A percentile compares a stretch with the other conserved stretches of the same genome.
Evolutionary conservation across 2,797 vertebrate genomes (phyloP).

Genomic region (Chelmon rostratus): DNA sequence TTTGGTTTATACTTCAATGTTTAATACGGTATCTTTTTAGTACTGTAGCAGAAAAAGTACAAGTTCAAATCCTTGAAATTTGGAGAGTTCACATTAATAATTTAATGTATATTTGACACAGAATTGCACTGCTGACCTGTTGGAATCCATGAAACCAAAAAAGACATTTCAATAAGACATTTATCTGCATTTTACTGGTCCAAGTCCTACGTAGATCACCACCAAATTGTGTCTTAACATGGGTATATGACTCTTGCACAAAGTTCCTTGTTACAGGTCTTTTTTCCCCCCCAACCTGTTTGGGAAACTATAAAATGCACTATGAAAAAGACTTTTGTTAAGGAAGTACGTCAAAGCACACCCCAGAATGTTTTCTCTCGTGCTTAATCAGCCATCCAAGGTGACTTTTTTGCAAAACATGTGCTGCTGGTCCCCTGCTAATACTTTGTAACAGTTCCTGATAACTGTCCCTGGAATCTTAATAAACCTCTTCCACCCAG

Average conservation of each 20-base stretch:
- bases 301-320: conserved; percentile 82
- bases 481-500: conserved; percentile 80
- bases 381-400: conserved; percentile 77
- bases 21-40: conserved; percentile 65
- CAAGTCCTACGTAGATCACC: conserved; percentile 74
- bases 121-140: conserved; percentile 74
- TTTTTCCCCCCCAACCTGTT: conserved; percentile 49
- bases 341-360: conserved; percentile 77
- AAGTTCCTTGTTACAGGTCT: conserved; percentile 73
- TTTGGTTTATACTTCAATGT: conserved; percentile 67
- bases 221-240: conserved; percentile 86
- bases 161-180: conserved; percentile 71
- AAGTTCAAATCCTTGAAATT: conserved; percentile 58
- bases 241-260: conserved; percentile 82
- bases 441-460: conserved; percentile 79
- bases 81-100: conserved; percentile 55
- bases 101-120: conserved; percentile 53
- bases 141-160: conserved; percentile 78
- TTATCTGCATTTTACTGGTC: conserved; percentile 70
- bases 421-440: conserved; percentile 80
- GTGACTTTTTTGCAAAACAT: conserved; percentile 77
- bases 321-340: conserved; percentile 77
- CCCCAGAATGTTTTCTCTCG: conserved; percentile 73
- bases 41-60: conserved; percentile 58
- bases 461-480: conserved; percentile 79